phyloP scores from a whole-genome alignment of 2,797 vertebrate species.

The Apogon talboti region DNA sequence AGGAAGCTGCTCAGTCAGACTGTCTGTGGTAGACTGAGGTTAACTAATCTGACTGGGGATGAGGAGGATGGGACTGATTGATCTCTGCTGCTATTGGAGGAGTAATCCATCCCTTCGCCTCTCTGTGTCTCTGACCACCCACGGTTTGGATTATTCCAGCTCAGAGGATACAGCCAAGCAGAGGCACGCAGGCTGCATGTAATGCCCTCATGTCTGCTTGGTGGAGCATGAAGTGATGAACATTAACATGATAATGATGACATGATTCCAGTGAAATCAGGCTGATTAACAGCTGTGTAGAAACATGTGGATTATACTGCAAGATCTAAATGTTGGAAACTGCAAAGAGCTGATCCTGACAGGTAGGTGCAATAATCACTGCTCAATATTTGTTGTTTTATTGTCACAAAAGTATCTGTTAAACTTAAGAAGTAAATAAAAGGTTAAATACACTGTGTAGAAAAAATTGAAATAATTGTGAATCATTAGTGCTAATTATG shows the following conservation, averaged over 20 bases:
- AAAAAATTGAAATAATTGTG: too few species aligned
- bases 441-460: neutral
- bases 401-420: neutral
- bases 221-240: constrained; percentile 5
- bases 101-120: constrained; percentile 57
- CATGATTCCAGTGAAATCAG: neutral
- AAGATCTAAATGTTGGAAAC: constrained; percentile 25
- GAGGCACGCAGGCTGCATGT: constrained; percentile 11
- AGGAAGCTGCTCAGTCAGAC: constrained; percentile 13
- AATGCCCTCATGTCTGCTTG: constrained; percentile 14
- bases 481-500: neutral
- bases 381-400: neutral
- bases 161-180: constrained; percentile 19
- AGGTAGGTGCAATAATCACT: constrained; percentile 47
- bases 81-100: constrained; percentile 51
- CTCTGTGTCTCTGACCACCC: constrained; percentile 23
- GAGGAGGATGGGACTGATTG: constrained; percentile 45
- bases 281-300: neutral
- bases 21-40: constrained; percentile 32
- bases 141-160: constrained; percentile 68
- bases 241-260: neutral
- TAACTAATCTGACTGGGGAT: constrained; percentile 38
- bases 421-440: neutral
- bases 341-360: constrained; percentile 24
- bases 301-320: constrained; percentile 5